A percentile compares a stretch with the other conserved stretches of the same genome.
phyloP scores from a whole-genome alignment of 2,113 vertebrate species.

The Pedionomus torquatus region DNA sequence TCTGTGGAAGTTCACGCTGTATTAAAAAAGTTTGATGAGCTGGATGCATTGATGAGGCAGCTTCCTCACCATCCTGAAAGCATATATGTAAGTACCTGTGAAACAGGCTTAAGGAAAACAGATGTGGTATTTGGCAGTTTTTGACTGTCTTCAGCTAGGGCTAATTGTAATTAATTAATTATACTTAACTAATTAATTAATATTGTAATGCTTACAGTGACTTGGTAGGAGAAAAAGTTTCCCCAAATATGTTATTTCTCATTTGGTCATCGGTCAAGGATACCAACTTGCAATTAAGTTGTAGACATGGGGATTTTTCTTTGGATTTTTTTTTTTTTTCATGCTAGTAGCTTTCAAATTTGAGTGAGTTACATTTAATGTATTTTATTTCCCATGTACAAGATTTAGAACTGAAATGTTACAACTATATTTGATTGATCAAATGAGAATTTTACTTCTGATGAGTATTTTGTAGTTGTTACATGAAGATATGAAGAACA shows the following conservation, averaged over 20 bases:
- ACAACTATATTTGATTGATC: background rate
- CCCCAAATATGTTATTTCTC: background rate
- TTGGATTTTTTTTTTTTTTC: background rate
- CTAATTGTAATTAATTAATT: no score
- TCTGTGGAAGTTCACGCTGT: constrained; percentile 87
- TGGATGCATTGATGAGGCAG: constrained; percentile 86
- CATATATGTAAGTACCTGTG: constrained; percentile 77
- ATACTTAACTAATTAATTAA: no score
- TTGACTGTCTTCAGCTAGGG: background rate
- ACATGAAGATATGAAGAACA: background rate
- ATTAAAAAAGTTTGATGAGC: constrained; percentile 84
- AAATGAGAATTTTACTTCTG: background rate
- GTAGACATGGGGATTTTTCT: accelerated
- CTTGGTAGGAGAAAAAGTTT: background rate
- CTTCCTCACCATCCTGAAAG: constrained; percentile 79
- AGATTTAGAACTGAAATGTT: background rate
- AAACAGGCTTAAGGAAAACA: background rate
- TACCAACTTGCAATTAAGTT: background rate
- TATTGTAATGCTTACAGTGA: background rate
- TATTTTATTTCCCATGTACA: background rate
- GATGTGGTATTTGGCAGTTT: background rate
- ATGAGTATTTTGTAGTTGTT: background rate
- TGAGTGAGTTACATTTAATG: background rate
- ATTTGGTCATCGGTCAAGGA: background rate
- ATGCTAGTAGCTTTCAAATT: background rate